Percentiles rank a stretch among this genome's conserved stretches.
These are phyloP conservation scores for Aulostomus chinensis DNA, from an alignment of 2,797 vertebrate genomes.

Conservation along the genomic window DNA sequence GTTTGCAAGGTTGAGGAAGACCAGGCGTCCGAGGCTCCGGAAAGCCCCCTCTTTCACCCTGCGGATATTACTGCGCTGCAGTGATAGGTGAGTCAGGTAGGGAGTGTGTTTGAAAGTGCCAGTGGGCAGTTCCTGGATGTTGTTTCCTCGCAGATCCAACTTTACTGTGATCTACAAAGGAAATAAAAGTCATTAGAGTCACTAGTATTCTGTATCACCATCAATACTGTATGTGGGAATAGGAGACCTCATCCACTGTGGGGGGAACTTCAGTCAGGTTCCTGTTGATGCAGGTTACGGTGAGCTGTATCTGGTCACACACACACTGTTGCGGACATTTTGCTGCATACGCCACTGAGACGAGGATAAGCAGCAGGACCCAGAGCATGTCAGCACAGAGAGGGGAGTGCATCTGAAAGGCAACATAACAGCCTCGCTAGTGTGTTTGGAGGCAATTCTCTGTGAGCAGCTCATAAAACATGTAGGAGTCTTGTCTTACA, in stretches of 20 bases:
- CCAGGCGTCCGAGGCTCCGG: constrained; percentile 86
- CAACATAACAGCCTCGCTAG: not conserved
- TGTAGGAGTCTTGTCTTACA: no score
- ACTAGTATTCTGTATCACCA: not conserved
- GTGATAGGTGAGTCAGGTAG: constrained; percentile 87
- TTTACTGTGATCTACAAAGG: constrained; percentile 85
- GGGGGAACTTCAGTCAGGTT: constrained; percentile 85
- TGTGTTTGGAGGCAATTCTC: no score
- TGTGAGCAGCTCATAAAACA: no score
- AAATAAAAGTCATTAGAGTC: not conserved
- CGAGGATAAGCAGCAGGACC: constrained; percentile 24
- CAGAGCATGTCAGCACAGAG: constrained; percentile 33
- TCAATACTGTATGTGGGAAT: no score
- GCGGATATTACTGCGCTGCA: constrained; percentile 86
- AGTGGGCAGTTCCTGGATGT: constrained; percentile 76
- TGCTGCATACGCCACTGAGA: constrained; percentile 8
- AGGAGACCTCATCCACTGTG: constrained; percentile 87
- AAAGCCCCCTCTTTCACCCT: constrained; percentile 91
- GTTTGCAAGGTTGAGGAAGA: constrained; percentile 89
- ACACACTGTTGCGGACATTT: constrained; percentile 85
- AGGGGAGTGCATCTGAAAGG: constrained; percentile 49
- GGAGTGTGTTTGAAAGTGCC: constrained; percentile 85
- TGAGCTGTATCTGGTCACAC: constrained; percentile 87
- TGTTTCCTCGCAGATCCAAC: constrained; percentile 86
- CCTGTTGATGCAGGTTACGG: constrained; percentile 83